Conservation (phyloP, 1,140 invertebrate species). For the Subanguina moxae region DNA sequence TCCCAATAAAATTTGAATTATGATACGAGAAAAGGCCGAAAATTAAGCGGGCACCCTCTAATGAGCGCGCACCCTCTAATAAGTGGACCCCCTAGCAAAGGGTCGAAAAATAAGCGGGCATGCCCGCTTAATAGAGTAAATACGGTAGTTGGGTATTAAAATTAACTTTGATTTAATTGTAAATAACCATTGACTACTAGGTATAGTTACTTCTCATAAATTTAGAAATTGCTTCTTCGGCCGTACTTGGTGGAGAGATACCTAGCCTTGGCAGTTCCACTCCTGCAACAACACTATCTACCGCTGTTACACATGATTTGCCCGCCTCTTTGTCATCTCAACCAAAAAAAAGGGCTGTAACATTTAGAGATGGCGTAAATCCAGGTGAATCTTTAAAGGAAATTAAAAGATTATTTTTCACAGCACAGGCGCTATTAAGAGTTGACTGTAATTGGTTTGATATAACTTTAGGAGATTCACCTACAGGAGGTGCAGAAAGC, state of each 20-base stretch:
- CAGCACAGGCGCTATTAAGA: too few relatives aligned
- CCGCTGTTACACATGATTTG: neutral
- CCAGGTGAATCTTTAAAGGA: conserved; percentile 8
- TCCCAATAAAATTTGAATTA: too few relatives aligned
- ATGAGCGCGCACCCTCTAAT: too few relatives aligned
- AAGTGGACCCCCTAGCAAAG: too few relatives aligned
- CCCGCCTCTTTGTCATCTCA: conserved; percentile 7
- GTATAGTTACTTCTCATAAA: neutral
- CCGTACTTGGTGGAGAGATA: neutral
- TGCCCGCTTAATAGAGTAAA: too few relatives aligned
- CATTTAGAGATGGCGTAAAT: conserved; percentile 35
- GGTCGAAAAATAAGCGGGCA: too few relatives aligned
- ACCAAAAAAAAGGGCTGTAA: conserved; percentile 21
- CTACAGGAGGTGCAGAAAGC: neutral
- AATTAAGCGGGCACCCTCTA: too few relatives aligned
- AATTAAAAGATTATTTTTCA: too few relatives aligned
- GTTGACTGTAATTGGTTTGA: too few relatives aligned
- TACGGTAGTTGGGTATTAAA: too few relatives aligned
- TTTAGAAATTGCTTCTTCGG: neutral
- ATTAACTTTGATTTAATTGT: too few relatives aligned
- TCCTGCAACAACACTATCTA: neutral
- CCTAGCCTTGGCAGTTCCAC: neutral
- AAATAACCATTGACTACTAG: neutral
- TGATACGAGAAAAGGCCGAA: too few relatives aligned
- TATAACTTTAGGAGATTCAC: neutral